Evolutionary conservation across 2,113 vertebrate genomes (phyloP).

Genomic region (Podilymbus podiceps): DNA sequence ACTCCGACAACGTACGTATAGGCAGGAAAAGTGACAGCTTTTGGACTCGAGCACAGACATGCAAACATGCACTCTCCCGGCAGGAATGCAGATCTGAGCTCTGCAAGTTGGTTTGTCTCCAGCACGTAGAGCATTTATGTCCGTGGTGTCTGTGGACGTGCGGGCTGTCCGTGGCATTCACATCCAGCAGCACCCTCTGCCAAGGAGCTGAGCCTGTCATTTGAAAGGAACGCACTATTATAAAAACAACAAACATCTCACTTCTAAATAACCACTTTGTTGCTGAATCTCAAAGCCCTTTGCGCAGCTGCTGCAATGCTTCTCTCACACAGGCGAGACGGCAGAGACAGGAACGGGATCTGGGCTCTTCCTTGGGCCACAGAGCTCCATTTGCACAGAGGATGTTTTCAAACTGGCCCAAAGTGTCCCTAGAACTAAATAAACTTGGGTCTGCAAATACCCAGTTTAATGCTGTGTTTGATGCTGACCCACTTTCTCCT

Average conservation of each 20-base stretch:
- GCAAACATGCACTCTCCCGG: not conserved
- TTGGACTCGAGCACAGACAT: not conserved
- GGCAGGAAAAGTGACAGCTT: not conserved
- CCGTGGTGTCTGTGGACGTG: not conserved
- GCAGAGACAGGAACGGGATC: not conserved
- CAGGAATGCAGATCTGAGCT: not conserved
- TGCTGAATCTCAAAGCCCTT: not conserved
- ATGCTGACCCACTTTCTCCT: not conserved
- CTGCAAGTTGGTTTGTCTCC: not conserved
- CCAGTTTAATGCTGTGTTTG: fast-evolving
- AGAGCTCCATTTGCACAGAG: not conserved
- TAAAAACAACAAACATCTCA: not conserved
- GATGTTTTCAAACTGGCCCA: not conserved
- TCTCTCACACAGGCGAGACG: not conserved
- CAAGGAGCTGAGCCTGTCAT: not conserved
- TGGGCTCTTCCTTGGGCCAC: not conserved
- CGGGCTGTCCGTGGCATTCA: not conserved
- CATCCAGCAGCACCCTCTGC: not conserved
- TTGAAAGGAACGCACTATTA: not conserved
- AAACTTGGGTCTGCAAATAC: not conserved
- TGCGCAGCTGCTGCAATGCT: not conserved
- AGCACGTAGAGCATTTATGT: fast-evolving
- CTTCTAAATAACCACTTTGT: not conserved
- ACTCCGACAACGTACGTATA: not conserved
- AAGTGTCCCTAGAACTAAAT: not conserved